phyloP scores from a whole-genome alignment of 2,888 invertebrate species.

The Amiota mariae region DNA sequence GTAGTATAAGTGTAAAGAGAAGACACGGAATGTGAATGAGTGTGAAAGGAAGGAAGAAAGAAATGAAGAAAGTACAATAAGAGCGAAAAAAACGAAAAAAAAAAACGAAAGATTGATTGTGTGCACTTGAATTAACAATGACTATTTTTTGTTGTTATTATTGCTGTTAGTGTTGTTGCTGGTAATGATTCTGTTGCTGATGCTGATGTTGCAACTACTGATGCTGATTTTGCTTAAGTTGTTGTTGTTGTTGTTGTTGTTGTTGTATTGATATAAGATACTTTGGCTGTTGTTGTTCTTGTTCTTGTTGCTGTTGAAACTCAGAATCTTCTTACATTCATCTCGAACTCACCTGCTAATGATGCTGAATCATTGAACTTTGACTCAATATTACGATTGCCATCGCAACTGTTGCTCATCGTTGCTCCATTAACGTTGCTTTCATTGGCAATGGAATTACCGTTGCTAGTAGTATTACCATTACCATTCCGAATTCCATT shows the following conservation, averaged over 20 bases:
- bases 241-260: no score
- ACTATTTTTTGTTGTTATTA: slow-evolving; percentile 15
- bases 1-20: not conserved
- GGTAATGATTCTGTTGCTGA: slow-evolving; percentile 4
- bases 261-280: no score
- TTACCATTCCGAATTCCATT: no score
- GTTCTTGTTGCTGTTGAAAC: not conserved
- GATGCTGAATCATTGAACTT: slow-evolving; percentile 52
- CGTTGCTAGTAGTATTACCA: slow-evolving; percentile 43
- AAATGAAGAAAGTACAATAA: not conserved
- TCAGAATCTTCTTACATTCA: slow-evolving; percentile 15
- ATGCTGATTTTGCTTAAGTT: no score
- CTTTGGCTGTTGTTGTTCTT: no score
- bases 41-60: no score
- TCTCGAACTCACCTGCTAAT: slow-evolving; percentile 57
- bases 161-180: slow-evolving; percentile 10
- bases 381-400: slow-evolving; percentile 68
- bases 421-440: not conserved
- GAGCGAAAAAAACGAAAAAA: not conserved
- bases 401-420: slow-evolving; percentile 62
- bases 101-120: slow-evolving; percentile 28
- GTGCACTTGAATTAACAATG: slow-evolving; percentile 27
- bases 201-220: slow-evolving; percentile 33
- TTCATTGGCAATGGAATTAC: slow-evolving; percentile 38
- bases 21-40: not conserved